Base-by-base conservation (phyloP, 2,113 vertebrate genomes). In the Phaethon lepturus region DNA sequence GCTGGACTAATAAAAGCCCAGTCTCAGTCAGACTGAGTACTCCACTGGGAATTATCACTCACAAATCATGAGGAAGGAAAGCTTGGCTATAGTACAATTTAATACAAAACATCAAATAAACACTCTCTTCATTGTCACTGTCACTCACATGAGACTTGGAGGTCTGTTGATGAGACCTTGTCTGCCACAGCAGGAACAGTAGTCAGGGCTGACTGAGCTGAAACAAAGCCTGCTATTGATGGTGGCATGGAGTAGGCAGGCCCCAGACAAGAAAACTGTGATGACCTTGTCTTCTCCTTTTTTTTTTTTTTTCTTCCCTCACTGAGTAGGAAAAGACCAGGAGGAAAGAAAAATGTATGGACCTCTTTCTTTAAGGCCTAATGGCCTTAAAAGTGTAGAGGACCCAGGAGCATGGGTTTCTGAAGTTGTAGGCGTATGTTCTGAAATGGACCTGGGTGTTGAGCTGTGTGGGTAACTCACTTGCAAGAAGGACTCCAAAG, bases 401-500 rank as follows among this genome's bases (percentile, higher is more conserved):
- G 8, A 63, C 4, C 7, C 24, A 63, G 31, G 25, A 68, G 8
- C 17, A 31, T 8, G 13, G 19, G 16, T 33, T 64, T 10, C 58
- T 75, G 63, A 63, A 87, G 38, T 1, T 55, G 31, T 22, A 73
- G n/a, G 16, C 5, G 2, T 9, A 24, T 22, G 11, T 63, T 9
- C 44, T 75, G 49, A 55, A n/a, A 6, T 0, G 4, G 23, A 13
- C 4, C 5, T 4, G 9, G 23, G 2, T 31, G 18, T 7, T 52
- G 38, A 55, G 35, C 56, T 67, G 15, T 9, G 7, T 67, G 25
- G 11, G 9, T 11, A 76, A 17, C 33, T 81, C 10, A 59, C 44
- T 71, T 0, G 0, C 25, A 62, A n/a, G 13, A 81, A 35, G 5
- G 9, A 7, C 59, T 88, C 44, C 25, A 77, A 68, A 81, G 59